These are phyloP conservation scores for Lepus americanus DNA, from an alignment of 2,113 vertebrate species.

Conservation along the genomic window DNA sequence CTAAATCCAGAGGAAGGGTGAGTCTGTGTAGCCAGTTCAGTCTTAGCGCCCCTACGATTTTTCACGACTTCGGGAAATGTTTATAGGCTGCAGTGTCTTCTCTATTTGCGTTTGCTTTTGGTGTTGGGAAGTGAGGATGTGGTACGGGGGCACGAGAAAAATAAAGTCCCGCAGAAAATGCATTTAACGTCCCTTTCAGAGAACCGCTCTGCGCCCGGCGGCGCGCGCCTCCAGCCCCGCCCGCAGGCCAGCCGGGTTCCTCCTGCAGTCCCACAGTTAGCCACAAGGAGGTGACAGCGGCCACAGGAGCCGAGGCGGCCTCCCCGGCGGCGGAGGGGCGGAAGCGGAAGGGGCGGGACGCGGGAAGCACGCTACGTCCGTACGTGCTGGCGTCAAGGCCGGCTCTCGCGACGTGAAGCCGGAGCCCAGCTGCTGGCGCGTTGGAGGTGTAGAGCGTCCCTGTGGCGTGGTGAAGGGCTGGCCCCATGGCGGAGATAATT, in stretches of 20 bases:
- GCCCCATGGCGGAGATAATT: slow-evolving; percentile 93
- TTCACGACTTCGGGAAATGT: neutral
- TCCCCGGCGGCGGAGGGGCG: neutral
- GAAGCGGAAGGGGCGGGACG: slow-evolving; percentile 77
- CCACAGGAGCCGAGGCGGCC: fast-evolving
- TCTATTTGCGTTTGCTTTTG: neutral
- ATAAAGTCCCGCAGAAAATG: neutral
- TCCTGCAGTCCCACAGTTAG: neutral
- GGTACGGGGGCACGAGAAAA: neutral
- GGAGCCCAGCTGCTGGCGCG: fast-evolving
- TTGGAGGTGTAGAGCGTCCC: too few relatives aligned
- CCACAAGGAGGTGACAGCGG: neutral
- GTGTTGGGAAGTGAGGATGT: neutral
- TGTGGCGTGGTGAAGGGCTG: fast-evolving
- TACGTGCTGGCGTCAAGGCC: neutral
- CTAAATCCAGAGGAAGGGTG: neutral
- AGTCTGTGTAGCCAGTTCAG: neutral
- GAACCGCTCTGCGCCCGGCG: fast-evolving
- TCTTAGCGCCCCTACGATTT: neutral
- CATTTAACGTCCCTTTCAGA: neutral
- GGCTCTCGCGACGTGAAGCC: fast-evolving
- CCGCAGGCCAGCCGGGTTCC: neutral
- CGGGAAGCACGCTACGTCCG: neutral
- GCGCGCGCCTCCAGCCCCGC: fast-evolving
- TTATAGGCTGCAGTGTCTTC: neutral